Evolutionary conservation across 2,113 vertebrate genomes (phyloP), one percentile per base, ranked within the genome.

Genomic region (Sterrhoptilus dennistouni): DNA sequence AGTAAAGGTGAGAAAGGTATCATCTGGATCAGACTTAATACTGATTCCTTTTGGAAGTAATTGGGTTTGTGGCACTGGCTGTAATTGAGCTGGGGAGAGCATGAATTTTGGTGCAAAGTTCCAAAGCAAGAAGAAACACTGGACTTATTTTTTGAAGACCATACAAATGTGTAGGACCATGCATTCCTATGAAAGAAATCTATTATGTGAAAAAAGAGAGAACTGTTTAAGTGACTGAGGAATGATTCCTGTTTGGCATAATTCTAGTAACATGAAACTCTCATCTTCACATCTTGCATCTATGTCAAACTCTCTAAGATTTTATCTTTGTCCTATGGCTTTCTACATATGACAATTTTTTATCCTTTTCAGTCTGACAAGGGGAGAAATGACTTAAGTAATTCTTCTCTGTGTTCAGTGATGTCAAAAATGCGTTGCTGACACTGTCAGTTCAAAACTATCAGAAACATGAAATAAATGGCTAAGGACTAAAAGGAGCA

Each of bases 381-480:
- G 50, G 33, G 57, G 22, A 11, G 49, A 77, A 94, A 52, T 82
- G 8, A 4, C 65, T 77, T 44, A 59, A 60, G 75, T 66, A 76
- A 31, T 90, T 80, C 42, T 69, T 93, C 17, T 81, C 88, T 92
- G 24, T 78, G 70, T 95, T 91, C 59, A 56, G 15, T 96, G 91
- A 95, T 79, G 84, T 49, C 50, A 91, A 91, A 94, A 97, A 96
- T 8, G 5, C 91, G 90, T 95, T 38, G 31, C 76, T 95, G 93
- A 91, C 56, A 40, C 25, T 93, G 44, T 44, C 72, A 80, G 63
- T 90, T 96, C 80, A 66, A 89, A 89, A 49, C 83, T 90, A 59
- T 53, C 90, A 28, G 92, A 94, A 96, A 75, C 54, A 35, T 95
- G 91, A 97, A 97, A 94, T 93, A 96, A 96, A 96, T 97, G 92